Conservation (phyloP, 2,888 invertebrate species). For the Pycnomerus fuliginosus region DNA sequence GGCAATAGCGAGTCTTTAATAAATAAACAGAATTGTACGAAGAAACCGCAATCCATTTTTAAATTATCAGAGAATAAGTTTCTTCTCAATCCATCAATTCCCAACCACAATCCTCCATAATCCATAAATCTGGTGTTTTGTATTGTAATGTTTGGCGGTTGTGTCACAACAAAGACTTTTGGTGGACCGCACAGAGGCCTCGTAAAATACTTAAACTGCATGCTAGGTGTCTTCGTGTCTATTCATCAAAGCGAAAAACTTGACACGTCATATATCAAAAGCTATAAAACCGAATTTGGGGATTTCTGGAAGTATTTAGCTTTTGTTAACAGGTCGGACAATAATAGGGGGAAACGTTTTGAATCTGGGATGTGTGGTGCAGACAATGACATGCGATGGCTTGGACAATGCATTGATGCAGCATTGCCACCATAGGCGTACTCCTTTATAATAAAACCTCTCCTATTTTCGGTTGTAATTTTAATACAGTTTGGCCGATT, state of each 20-base stretch:
- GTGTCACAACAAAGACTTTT: conserved; percentile 20
- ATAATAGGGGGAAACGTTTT: conserved; percentile 14
- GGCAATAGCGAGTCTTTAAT: conserved; percentile 27
- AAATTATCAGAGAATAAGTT: too few relatives aligned
- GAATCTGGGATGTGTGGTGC: too few relatives aligned
- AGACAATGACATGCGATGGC: too few relatives aligned
- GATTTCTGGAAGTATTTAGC: conserved; percentile 42
- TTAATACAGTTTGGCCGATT: too few relatives aligned
- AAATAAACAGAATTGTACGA: conserved; percentile 23
- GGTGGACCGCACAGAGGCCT: conserved; percentile 17
- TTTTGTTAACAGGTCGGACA: conserved; percentile 35
- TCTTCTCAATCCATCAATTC: too few relatives aligned
- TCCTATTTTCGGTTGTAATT: too few relatives aligned
- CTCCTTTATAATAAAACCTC: too few relatives aligned
- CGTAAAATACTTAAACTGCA: conserved; percentile 18
- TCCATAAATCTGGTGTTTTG: conserved; percentile 15
- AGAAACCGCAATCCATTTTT: too few relatives aligned
- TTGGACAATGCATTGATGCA: too few relatives aligned
- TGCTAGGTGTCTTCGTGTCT: conserved; percentile 31
- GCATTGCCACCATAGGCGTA: too few relatives aligned
- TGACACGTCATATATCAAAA: conserved; percentile 42
- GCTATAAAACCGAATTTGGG: conserved; percentile 41
- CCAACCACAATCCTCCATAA: conserved; percentile 7
- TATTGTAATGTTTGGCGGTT: conserved; percentile 14
- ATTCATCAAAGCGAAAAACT: conserved; percentile 33